Evolutionary conservation across 2,888 invertebrate genomes (phyloP), one percentile per base, ranked within the genome.

Genomic region (Isoperla grammatica): DNA sequence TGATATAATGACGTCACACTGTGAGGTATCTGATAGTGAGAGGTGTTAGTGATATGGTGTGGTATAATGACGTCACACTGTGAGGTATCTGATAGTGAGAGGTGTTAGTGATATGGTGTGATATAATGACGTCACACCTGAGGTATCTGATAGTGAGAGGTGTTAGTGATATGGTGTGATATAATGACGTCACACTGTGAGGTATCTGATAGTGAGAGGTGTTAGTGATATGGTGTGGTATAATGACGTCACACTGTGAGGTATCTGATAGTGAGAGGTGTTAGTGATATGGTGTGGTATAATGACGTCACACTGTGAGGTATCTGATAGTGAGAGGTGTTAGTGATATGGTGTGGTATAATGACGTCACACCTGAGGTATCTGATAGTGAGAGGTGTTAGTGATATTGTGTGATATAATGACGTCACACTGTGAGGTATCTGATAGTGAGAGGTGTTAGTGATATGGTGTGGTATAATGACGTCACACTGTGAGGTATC

Each of bases 301-400:
- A 53, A 53, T 53, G 53, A 53, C 37, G 39, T 53, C 37, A 53
- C 53, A 37, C 53, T 39, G 37, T 37, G 53, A 53, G 53, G n/a
- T n/a, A n/a, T n/a, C n/a, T n/a, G n/a, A n/a, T n/a, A n/a, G n/a
- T n/a, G n/a, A n/a, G n/a, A n/a, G n/a, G n/a, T n/a, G 53, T 20
- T 53, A 29, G 37, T 37, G 53, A 53, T 37, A 39, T 39, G 53
- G 53, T 29, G 29, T 29, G 29, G 5, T 6, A 29, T 29, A 29
- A 29, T 29, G 29, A 29, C 8, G 29, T 29, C 5, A 29, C 29
- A 4, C 29, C 29, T 29, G 29, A 29, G 29, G 29, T 29, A 29
- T n/a, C n/a, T 6, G 29, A 29, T 29, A 45, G 45, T 12, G 46
- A 22, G 2, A 5, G 39, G 37, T 22, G 53, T 20, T 53, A 29